Base-by-base conservation (phyloP, 2,113 vertebrate genomes). In the Excalfactoria chinensis region DNA sequence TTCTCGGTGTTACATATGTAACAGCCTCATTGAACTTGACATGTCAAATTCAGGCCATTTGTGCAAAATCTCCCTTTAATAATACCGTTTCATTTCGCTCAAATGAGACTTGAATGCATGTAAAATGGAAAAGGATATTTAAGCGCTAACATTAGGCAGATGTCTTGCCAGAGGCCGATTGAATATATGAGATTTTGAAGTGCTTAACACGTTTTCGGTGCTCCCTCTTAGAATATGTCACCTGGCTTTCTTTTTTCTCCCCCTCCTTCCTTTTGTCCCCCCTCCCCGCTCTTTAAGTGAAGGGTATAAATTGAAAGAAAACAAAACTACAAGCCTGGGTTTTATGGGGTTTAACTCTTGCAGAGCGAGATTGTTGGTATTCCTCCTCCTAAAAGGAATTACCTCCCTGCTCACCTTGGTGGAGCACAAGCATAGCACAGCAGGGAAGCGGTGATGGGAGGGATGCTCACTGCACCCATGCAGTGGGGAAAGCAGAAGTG, bases 21-120 rank as follows among this genome's bases (percentile, higher is more conserved):
- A 98, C 97, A 98, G 98, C 97, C 97, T 98, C 98, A 99, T 99
- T 99, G 98, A 98, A 99, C 98, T 98, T 99, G 99, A 99, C 98
- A 98, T 98, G 98, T 98, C 97, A 98, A 99, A 99, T 99, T 99
- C 98, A 98, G 98, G 98, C 99, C 98, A 99, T 99, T 99, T 99
- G 98, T 98, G 97, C 98, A 98, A 98, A 99, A 99, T 99, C 98
- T 98, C 98, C 97, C 98, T 98, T 98, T 99, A 99, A 99, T 99
- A 98, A 99, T 98, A 98, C 97, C 96, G 97, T 98, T 98, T 98
- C 98, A 98, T 98, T 98, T 97, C 97, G 97, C 97, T 98, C 97
- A 98, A 98, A 98, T 98, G 97, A 98, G 98, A 98, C 97, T 97
- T 97, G 98, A 98, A 98, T 97, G 97, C 98, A 98, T 98, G 98